Evolutionary conservation across 2,888 invertebrate species (phyloP).

Genomic region (Leptinotarsa juncta): DNA sequence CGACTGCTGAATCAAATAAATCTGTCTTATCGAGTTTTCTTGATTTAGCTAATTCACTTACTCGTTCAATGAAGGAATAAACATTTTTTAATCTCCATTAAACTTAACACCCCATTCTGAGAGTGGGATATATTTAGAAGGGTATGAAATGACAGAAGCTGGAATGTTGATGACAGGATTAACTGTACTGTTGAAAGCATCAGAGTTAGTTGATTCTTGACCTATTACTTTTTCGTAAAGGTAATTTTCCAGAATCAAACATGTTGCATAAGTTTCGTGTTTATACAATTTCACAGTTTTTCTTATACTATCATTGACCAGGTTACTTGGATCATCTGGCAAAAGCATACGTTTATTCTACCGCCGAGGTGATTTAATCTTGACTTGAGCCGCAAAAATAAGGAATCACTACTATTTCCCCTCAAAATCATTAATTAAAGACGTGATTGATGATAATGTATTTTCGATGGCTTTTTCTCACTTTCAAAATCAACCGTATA

Average conservation of each 20-base stretch:
- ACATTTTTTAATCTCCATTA: conserved; percentile 16
- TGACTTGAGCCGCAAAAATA: conserved; percentile 4
- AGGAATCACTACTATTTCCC: neutral
- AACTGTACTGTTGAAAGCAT: neutral
- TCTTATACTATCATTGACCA: neutral
- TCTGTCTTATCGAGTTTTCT: conserved; percentile 10
- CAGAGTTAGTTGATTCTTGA: neutral
- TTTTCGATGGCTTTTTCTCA: conserved; percentile 1
- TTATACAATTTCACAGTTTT: neutral
- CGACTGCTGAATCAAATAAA: conserved; percentile 18
- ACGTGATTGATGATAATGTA: neutral
- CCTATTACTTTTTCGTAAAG: neutral
- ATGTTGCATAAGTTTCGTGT: conserved; percentile 10
- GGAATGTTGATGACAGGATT: conserved; percentile 5
- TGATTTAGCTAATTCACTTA: conserved; percentile 16
- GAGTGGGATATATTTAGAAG: conserved; percentile 2
- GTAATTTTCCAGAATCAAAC: neutral
- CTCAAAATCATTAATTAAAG: neutral
- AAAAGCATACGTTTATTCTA: conserved; percentile 7
- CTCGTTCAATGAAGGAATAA: conserved; percentile 19
- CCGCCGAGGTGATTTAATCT: neutral
- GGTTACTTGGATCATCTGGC: neutral
- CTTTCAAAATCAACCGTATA: conserved; percentile 4
- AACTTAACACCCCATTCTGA: conserved; percentile 16
- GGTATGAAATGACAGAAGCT: neutral